Evolutionary conservation across 2,113 vertebrate species (phyloP), one percentile per base, ranked within the genome.

Genomic region (Elgaria multicarinata): DNA sequence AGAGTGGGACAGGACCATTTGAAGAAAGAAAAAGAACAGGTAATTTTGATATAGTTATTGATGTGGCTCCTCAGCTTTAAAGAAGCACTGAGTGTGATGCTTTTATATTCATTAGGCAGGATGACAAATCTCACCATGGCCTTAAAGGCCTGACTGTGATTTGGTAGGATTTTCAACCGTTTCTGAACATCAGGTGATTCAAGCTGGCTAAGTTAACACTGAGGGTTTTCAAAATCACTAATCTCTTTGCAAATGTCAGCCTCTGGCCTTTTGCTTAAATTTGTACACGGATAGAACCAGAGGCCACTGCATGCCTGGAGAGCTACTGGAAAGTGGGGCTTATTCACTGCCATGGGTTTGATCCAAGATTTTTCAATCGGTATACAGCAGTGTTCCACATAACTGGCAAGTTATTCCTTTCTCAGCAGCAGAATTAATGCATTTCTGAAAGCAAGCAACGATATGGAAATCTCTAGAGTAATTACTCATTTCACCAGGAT

Each of bases 401-500:
- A 53, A 79, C 33, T 16, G 83, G 89, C 58, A 42, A 91, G 78
- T 26, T 16, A 79, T 85, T n/a, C 88, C 26, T 81, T 82, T 83
- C 79, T 90, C 74, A 92, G 76, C 71, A 22, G 39, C 24, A 72
- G 46, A 92, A 20, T 2, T 66, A 86, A 89, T 80, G 90, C 85
- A 83, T 58, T 75, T 6, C 26, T 36, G 9, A 79, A 94, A 93
- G 44, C 36, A 93, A 92, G 85, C 39, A 87, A 58, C 90, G 87
- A 42, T 83, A 90, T 83, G 71, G 89, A 93, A 92, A 90, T 93
- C 62, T 28, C 44, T 31, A 39, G 10, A 20, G 86, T 81, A 90
- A 92, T 91, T 86, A 64, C 58, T 90, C 66, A 80, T 84, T 95
- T 87, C 88, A 13, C 33, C 67, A 83, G 74, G 77, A 81, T 64